Base-by-base conservation (phyloP, 2,888 invertebrate genomes). In the Hirtodrosophila alboralis region DNA sequence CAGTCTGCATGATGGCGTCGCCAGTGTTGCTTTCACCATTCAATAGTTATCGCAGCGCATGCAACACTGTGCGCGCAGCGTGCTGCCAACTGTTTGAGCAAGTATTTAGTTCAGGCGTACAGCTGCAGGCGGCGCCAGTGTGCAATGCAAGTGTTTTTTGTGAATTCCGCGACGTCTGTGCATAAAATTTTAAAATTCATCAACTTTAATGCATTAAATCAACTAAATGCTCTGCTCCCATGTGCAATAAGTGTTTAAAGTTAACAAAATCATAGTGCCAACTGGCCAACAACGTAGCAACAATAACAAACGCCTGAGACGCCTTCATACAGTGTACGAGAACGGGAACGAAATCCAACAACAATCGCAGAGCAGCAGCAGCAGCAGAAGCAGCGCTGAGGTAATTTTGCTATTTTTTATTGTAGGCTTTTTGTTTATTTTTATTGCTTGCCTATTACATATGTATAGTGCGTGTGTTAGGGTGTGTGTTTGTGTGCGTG, bases 131-230 rank as follows among this genome's bases (percentile, higher is more conserved):
- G 71, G 71, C 71, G 71, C 71, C 51, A 71, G 33, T 59, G 68
- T 71, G 66, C 56, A 53, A 54, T 70, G 70, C 53, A 64, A 72
- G 67, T 71, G 71, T 71, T 64, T 70, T n/a, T 71, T 67, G 64
- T 72, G 71, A 71, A 67, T 75, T 86, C 71, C 78, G 79, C 75
- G 86, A 87, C 84, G 87, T 87, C 87, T 87, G 87, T 87, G 85
- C 68, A 66, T 69, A 75, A 77, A 79, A 75, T 67, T 75, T 54
- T 66, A 67, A 79, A 85, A 80, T 76, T 79, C 62, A 40, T 27
- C 54, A 47, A 56, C 38, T 56, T 73, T 16, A 38, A 58, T 56
- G 65, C 58, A 14, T 47, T 40, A 47, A 48, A 72, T 34, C 9
- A n/a, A 43, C 7, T 21, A 36, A 63, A 28, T 64, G 44, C 37